Evolutionary conservation across 2,888 invertebrate genomes (phyloP), one percentile per base, ranked within the genome.

Genomic region (Tromatobia lineatoria): DNA sequence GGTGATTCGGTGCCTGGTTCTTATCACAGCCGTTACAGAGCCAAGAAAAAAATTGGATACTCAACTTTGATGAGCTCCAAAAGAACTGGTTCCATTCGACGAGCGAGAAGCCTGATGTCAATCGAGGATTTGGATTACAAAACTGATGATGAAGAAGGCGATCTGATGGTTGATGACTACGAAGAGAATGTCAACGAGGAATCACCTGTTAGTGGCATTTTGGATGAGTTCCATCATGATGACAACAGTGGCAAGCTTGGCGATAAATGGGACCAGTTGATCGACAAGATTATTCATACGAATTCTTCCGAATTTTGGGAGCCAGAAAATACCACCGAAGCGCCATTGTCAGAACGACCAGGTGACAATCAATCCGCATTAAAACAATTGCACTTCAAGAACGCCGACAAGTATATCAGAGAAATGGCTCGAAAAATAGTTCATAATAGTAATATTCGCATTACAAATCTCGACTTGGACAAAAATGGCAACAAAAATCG

Each of bases 371-470:
- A 42, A 76, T 82, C 80, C 23, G 78, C 50, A 0, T 70, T 87
- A 67, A 80, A 85, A 47, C 52, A 83, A 66, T 45, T 87, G 50
- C 86, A 80, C 42, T 78, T 87, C 20, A 79, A 64, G 10, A 61
- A 85, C 23, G 75, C 83, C 3, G 86, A 87, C 3, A 86, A 87
- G 64, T 87, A 86, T 54, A 83, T 87, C 20, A 79, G 59, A 25
- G 71, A 73, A 54, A 82, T 87, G 3, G 83, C 87, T 4, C 82
- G 66, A 23, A 78, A 80, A 7, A 87, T 87, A 23, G 80, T 75
- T 69, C 82, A 80, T 7, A 66, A 57, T 20, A 80, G 59, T 54
- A 80, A 80, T 10, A 77, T 77, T 23, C 66, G 75, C 34, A 75
- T 74, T 7, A 10, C 29, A 11, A 61, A 79, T 23, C 25, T 73